These are phyloP conservation scores for Julus scanicus DNA, from an alignment of 2,888 invertebrate genomes.

Conservation along the genomic window DNA sequence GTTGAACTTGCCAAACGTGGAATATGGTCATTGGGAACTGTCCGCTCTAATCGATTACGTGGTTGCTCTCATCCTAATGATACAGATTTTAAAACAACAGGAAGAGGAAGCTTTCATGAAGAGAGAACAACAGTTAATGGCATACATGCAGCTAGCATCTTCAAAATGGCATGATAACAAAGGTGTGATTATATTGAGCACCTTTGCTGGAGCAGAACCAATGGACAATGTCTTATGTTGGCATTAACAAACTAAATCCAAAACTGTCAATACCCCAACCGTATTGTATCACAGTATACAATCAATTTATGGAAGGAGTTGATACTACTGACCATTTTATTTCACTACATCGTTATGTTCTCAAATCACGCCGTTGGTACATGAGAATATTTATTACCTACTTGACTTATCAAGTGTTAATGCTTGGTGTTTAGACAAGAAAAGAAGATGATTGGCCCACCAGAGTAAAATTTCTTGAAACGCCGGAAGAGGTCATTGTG, in stretches of 20 bases:
- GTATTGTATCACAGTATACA: constrained; percentile 42
- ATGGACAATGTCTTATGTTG: neutral
- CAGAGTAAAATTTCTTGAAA: no score
- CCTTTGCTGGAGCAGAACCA: constrained; percentile 48
- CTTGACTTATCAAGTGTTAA: no score
- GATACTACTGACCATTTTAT: constrained; percentile 63
- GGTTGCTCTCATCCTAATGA: neutral
- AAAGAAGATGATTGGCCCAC: no score
- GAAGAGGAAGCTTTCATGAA: constrained; percentile 27
- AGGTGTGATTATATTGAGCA: neutral
- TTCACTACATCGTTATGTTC: constrained; percentile 62
- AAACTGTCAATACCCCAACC: constrained; percentile 34
- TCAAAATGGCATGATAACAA: constrained; percentile 44
- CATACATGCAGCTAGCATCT: neutral
- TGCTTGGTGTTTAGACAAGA: no score
- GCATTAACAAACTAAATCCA: constrained; percentile 1
- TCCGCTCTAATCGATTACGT: constrained; percentile 4
- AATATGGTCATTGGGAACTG: neutral
- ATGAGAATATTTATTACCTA: no score
- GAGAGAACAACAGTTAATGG: neutral
- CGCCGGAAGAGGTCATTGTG: no score
- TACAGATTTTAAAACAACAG: constrained; percentile 28
- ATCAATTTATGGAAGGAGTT: constrained; percentile 62
- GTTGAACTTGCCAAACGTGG: neutral
- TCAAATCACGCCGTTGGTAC: no score